Base-by-base conservation (phyloP, 2,888 invertebrate species). In the Schrankia costaestrigalis region DNA sequence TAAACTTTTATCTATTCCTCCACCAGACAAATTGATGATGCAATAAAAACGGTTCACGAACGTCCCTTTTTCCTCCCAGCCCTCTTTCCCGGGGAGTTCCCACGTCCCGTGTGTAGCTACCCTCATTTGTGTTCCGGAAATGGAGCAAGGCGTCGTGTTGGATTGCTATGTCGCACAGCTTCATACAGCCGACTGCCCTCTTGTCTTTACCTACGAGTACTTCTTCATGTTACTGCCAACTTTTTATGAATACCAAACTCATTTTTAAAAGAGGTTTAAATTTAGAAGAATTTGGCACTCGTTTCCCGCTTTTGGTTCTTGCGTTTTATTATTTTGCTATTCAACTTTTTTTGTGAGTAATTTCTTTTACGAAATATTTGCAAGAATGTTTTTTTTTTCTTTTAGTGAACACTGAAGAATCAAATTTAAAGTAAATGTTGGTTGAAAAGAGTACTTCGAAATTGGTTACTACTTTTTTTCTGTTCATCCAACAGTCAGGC, bases 91-190 rank as follows among this genome's bases (percentile, higher is more conserved):
- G 5, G 11, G 9, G 32, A 21, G n/a, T 21, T n/a, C 29, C 14
- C 13, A 17, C 26, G 11, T 19, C 8, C 7, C 24, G 26, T 8
- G 27, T 18, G 35, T 26, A 45, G 29, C 35, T 26, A 36, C 36
- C 39, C 47, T 60, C 58, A 56, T 66, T 60, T 58, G 53, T 46
- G 44, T 46, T 13, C 55, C 58, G 66, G 66, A 66, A 66, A 66
- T 67, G 57, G 53, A 66, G 50, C 48, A 57, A 51, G 51, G 47
- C 42, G 44, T 46, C 41, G 42, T 40, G 24, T 48, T 46, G 58
- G 60, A 60, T 58, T 51, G 53, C 48, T 47, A 56, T 48, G 55
- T 56, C 39, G 54, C 33, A 15, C 41, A 46, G 40, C 32, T 54
- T 56, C 56, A 54, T 51, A 25, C 27, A 27, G 18, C 21, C 26